phyloP scores from a whole-genome alignment of 2,888 invertebrate species.

The Platycheirus albimanus region DNA sequence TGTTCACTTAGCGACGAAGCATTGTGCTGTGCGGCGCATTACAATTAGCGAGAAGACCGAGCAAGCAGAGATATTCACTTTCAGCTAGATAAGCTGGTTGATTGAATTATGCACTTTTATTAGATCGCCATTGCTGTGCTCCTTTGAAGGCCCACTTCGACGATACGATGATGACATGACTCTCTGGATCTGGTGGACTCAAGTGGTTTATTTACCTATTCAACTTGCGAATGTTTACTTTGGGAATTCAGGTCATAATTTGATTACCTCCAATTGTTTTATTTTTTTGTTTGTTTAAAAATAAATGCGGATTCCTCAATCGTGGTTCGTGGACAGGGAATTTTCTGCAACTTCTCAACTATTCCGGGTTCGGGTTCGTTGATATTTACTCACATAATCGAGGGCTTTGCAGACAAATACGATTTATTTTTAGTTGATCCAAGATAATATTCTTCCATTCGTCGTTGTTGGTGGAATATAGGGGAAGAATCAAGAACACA shows the following conservation, averaged over 20 bases:
- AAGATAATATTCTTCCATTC: slow-evolving; percentile 27
- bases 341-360: slow-evolving; percentile 6
- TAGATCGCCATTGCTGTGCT: slow-evolving; percentile 9
- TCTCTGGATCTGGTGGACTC: neutral
- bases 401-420: slow-evolving; percentile 15
- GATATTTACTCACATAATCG: slow-evolving; percentile 38
- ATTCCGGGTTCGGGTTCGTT: slow-evolving; percentile 62
- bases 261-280: slow-evolving; percentile 57
- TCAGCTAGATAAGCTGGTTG: slow-evolving; percentile 35
- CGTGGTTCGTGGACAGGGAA: slow-evolving; percentile 5
- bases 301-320: neutral
- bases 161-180: slow-evolving; percentile 16
- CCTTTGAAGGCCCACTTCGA: slow-evolving; percentile 26
- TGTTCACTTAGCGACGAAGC: slow-evolving; percentile 31
- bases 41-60: slow-evolving; percentile 9
- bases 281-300: slow-evolving; percentile 17
- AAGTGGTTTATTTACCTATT: slow-evolving; percentile 50
- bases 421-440: slow-evolving; percentile 52
- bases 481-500: slow-evolving; percentile 14
- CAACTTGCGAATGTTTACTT: slow-evolving; percentile 43
- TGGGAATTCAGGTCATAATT: slow-evolving; percentile 53
- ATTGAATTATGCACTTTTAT: slow-evolving; percentile 57
- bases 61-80: slow-evolving; percentile 22
- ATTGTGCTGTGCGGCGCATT: slow-evolving; percentile 33
- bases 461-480: neutral